Evolutionary conservation across 2,113 vertebrate species (phyloP), one percentile per base, ranked within the genome.

Genomic region (Nansenia antarctica): DNA sequence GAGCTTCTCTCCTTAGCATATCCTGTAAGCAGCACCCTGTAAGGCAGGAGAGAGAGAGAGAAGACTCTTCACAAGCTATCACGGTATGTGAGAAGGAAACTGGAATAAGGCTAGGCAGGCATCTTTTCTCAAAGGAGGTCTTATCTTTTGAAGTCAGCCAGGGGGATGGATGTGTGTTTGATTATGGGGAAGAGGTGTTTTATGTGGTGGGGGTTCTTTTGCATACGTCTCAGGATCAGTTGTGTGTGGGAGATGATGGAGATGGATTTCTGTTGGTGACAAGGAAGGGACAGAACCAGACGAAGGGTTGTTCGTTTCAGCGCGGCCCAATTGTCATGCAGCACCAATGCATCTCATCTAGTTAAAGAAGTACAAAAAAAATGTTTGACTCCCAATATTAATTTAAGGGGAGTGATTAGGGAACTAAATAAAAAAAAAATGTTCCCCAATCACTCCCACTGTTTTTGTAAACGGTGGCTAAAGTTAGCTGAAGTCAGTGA

Each of bases 21-120:
- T 47, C 32, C 59, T 49, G 4, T 45, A 47, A n/a, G n/a, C n/a
- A n/a, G 71, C 62, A 53, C 70, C 42, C 69, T 59, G 32, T 24
- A 62, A 26, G 20, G 9, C 2, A 22, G 47, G 6, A 54, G 2
- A 54, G 11, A 54, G 20, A n/a, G n/a, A n/a, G n/a, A n/a, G n/a
- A n/a, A n/a, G n/a, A n/a, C n/a, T n/a, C n/a, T n/a, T n/a, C n/a
- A n/a, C n/a, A n/a, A n/a, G n/a, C n/a, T n/a, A n/a, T n/a, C n/a
- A n/a, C n/a, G n/a, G n/a, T 14, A 18, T 8, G 27, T 52, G 62
- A 12, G 27, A 58, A 54, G 26, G 15, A 37, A 55, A 54, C 24
- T 27, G 7, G 24, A 54, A 27, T 1, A 3, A 22, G 8, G 24
- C 5, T 22, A 20, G 8, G 5, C 11, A 9, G 15, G 18, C 8